These are phyloP conservation scores for Andrena trimmerana DNA, from an alignment of 2,888 invertebrate species.

Conservation along the genomic window DNA sequence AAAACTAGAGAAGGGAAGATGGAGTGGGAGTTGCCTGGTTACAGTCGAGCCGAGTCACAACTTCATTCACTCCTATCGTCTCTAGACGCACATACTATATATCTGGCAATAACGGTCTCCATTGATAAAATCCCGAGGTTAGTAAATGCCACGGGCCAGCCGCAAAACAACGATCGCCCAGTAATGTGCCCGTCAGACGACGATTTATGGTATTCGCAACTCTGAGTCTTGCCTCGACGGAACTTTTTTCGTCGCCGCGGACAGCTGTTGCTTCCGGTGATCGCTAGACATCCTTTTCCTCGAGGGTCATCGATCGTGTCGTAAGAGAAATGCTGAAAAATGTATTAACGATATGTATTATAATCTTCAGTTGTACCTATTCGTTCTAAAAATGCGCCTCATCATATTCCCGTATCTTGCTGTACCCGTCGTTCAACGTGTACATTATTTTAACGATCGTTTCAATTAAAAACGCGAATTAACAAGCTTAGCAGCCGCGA, in stretches of 20 bases:
- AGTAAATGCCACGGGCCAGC: constrained; percentile 37
- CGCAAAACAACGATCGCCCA: constrained; percentile 57
- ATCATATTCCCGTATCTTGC: no score
- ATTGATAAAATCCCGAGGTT: constrained; percentile 69
- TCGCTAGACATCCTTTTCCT: neutral
- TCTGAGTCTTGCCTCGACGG: constrained; percentile 2
- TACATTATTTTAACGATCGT: no score
- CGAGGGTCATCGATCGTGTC: neutral
- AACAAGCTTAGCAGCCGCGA: no score
- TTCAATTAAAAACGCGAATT: no score
- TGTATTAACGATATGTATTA: neutral
- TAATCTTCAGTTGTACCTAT: no score
- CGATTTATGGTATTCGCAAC: constrained; percentile 42
- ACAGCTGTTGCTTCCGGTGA: constrained; percentile 9
- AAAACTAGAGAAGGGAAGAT: constrained; percentile 17
- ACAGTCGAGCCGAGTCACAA: constrained; percentile 55
- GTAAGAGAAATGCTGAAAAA: neutral
- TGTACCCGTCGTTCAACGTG: no score
- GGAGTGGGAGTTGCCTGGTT: constrained; percentile 34
- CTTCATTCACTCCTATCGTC: constrained; percentile 64
- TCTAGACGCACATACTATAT: constrained; percentile 25
- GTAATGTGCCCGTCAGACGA: constrained; percentile 30
- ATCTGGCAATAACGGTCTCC: constrained; percentile 64
- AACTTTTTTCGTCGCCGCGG: constrained; percentile 7
- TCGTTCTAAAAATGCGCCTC: no score